phyloP scores from a whole-genome alignment of 2,113 vertebrate genomes.

The Sinocyclocheilus anophthalmus region DNA sequence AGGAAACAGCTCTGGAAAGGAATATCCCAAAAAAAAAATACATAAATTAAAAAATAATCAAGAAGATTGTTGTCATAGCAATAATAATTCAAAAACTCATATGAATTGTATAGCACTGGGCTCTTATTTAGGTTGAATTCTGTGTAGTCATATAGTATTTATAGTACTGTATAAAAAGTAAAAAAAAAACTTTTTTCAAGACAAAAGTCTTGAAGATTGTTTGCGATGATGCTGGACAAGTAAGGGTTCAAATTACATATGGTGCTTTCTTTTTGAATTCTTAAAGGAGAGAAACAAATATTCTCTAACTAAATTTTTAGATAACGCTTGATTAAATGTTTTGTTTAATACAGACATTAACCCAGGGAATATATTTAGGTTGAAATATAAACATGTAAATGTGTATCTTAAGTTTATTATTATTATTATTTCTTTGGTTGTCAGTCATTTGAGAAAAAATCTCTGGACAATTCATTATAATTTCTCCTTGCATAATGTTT shows the following conservation, averaged over 20 bases:
- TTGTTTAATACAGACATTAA: slow-evolving; percentile 35
- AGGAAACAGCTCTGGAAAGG: not conserved
- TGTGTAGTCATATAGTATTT: slow-evolving; percentile 22
- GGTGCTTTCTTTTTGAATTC: slow-evolving; percentile 1
- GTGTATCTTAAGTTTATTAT: not conserved
- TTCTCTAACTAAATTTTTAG: not conserved
- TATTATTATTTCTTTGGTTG: too few relatives aligned
- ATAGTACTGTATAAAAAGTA: not conserved
- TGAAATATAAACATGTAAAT: not conserved
- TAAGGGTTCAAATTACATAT: not conserved
- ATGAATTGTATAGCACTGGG: slow-evolving; percentile 1
- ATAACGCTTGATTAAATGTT: slow-evolving; percentile 44
- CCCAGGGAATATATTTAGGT: slow-evolving; percentile 48
- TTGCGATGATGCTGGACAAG: slow-evolving; percentile 43
- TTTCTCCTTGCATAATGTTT: not conserved
- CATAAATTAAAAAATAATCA: too few relatives aligned
- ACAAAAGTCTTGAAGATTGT: not conserved
- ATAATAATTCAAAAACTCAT: not conserved
- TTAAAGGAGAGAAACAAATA: not conserved
- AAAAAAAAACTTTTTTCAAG: not conserved
- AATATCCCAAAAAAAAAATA: not conserved
- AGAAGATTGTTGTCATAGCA: slow-evolving; percentile 10
- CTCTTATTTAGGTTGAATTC: not conserved
- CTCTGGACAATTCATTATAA: not conserved
- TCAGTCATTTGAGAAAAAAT: not conserved